These are phyloP conservation scores for Hypsibius dujardini DNA, from an alignment of 1,140 invertebrate genomes.

Conservation along the genomic window DNA sequence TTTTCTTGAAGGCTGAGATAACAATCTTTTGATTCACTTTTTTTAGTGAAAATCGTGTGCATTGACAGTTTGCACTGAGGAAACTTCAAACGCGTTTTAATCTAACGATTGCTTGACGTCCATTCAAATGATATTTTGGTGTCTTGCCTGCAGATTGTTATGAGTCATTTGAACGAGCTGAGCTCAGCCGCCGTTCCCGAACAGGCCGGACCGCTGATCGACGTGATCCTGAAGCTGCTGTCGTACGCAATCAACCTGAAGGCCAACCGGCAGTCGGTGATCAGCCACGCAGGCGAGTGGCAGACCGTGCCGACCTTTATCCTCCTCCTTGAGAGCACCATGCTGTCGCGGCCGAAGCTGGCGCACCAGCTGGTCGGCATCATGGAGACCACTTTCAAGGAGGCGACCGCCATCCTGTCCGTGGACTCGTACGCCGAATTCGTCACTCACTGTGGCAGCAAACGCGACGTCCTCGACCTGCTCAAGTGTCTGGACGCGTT, in stretches of 20 bases:
- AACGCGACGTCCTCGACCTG: conserved; percentile 12
- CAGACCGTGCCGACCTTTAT: conserved; percentile 37
- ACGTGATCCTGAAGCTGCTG: conserved; percentile 66
- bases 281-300: conserved; percentile 34
- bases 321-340: conserved; percentile 45
- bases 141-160: conserved; percentile 11
- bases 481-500: neutral
- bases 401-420: conserved; percentile 17
- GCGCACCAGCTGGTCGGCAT: conserved; percentile 54
- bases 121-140: too few species aligned
- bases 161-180: conserved; percentile 15
- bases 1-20: too few species aligned
- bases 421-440: conserved; percentile 41
- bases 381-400: conserved; percentile 21
- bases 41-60: too few species aligned
- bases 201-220: conserved; percentile 55
- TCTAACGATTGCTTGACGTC: too few species aligned
- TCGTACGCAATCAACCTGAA: conserved; percentile 56
- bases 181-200: conserved; percentile 33
- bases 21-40: too few species aligned
- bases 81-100: too few species aligned
- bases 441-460: neutral
- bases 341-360: conserved; percentile 48
- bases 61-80: too few species aligned
- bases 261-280: conserved; percentile 35